A percentile compares a stretch with the other conserved stretches of the same genome.
These are phyloP conservation scores for Psococerastis gibbosa DNA, from an alignment of 2,888 invertebrate genomes.

Conservation along the genomic window DNA sequence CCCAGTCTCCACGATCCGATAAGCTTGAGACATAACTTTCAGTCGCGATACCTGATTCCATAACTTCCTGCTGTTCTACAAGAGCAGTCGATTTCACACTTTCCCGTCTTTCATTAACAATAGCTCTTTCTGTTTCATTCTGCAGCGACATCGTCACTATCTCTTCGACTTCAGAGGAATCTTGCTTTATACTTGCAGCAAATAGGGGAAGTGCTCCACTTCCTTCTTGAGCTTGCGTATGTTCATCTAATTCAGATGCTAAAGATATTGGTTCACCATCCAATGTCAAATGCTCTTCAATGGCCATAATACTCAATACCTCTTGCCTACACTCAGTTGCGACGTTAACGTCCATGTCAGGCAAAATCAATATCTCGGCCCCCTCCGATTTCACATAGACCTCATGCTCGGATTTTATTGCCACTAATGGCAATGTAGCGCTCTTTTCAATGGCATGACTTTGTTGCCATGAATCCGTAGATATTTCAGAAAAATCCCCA, in stretches of 20 bases:
- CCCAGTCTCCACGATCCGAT: neutral
- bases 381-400: too few relatives aligned
- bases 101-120: too few relatives aligned
- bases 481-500: conserved; percentile 8
- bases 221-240: neutral
- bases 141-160: too few relatives aligned
- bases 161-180: conserved; percentile 1
- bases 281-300: neutral
- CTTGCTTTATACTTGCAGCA: too few relatives aligned
- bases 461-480: neutral
- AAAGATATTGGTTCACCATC: neutral
- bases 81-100: neutral
- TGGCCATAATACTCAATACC: too few relatives aligned
- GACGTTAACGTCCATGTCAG: neutral
- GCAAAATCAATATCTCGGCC: too few relatives aligned
- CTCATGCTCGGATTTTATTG: too few relatives aligned
- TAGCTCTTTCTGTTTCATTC: too few relatives aligned
- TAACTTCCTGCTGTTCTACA: conserved; percentile 28
- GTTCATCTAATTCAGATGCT: neutral
- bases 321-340: too few relatives aligned
- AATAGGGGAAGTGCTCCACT: too few relatives aligned
- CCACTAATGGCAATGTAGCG: too few relatives aligned
- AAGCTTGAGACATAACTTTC: conserved; percentile 14
- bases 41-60: conserved; percentile 22
- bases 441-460: conserved; percentile 1